phyloP scores from a whole-genome alignment of 2,888 invertebrate species.

The Pegoplata infirma region DNA sequence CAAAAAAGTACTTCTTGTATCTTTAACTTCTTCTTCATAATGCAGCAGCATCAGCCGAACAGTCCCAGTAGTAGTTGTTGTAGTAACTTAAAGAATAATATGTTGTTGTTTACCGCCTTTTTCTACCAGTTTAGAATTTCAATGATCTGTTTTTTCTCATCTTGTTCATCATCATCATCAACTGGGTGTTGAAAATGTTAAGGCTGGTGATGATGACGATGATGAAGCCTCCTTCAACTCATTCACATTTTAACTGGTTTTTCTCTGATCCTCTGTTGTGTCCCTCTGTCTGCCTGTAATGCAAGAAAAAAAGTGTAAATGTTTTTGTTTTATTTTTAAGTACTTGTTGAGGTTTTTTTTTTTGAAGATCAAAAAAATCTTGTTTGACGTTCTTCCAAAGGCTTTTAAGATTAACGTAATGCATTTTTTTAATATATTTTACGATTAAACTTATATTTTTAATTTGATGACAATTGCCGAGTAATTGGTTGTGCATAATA shows the following conservation, averaged over 20 bases:
- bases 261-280: no score
- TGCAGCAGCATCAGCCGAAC: background rate
- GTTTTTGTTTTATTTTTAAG: conserved; percentile 27
- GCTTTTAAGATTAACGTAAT: conserved; percentile 41
- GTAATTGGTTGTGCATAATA: conserved; percentile 75
- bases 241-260: conserved; percentile 27
- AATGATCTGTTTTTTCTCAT: conserved; percentile 20
- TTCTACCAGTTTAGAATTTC: conserved; percentile 38
- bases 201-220: no score
- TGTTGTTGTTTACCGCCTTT: conserved; percentile 33
- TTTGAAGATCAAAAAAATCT: background rate
- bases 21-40: conserved; percentile 3
- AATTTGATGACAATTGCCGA: conserved; percentile 73
- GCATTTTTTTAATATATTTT: conserved; percentile 59
- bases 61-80: background rate
- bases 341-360: conserved; percentile 18
- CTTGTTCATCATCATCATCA: background rate
- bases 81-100: background rate
- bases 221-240: conserved; percentile 4
- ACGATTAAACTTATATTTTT: conserved; percentile 66
- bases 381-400: background rate
- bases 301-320: conserved; percentile 32
- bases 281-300: background rate
- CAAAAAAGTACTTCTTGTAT: conserved; percentile 16
- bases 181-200: conserved; percentile 16